Conservation (phyloP, 1,140 invertebrate species). For the Eufriesea mexicana region DNA sequence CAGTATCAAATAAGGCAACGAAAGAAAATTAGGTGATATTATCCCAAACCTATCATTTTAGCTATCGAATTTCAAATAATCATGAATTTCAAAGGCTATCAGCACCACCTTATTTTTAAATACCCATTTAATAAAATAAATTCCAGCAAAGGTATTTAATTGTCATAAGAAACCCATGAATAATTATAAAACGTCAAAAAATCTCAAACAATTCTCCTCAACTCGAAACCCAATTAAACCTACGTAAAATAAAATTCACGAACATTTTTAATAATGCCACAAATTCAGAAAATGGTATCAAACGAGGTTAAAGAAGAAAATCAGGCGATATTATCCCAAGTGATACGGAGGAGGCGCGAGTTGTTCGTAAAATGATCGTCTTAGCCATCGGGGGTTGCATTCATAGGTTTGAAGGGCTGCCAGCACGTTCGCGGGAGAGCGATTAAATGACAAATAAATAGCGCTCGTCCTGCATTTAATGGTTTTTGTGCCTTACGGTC, state of each 20-base stretch:
- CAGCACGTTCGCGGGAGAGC: slow-evolving; percentile 42
- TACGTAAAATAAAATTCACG: no score
- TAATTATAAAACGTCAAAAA: no score
- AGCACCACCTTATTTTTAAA: no score
- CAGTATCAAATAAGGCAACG: no score
- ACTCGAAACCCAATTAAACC: neutral
- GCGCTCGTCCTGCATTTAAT: slow-evolving; percentile 56
- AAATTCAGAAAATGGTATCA: neutral
- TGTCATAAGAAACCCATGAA: no score
- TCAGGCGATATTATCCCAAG: neutral
- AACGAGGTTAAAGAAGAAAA: neutral
- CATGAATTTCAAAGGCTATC: no score
- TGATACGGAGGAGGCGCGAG: neutral
- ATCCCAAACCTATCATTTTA: no score
- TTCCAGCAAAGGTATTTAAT: no score
- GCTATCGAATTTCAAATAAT: no score
- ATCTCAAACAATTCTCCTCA: no score
- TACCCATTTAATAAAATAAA: no score
- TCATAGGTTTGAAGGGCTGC: slow-evolving; percentile 15
- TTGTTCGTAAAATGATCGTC: neutral
- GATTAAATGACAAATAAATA: slow-evolving; percentile 66
- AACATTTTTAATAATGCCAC: neutral
- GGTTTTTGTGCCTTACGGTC: slow-evolving; percentile 60
- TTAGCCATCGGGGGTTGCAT: neutral
- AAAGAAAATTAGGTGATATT: no score